These are phyloP conservation scores for Macrochelys suwanniensis DNA, from an alignment of 2,797 vertebrate genomes.

Conservation along the genomic window DNA sequence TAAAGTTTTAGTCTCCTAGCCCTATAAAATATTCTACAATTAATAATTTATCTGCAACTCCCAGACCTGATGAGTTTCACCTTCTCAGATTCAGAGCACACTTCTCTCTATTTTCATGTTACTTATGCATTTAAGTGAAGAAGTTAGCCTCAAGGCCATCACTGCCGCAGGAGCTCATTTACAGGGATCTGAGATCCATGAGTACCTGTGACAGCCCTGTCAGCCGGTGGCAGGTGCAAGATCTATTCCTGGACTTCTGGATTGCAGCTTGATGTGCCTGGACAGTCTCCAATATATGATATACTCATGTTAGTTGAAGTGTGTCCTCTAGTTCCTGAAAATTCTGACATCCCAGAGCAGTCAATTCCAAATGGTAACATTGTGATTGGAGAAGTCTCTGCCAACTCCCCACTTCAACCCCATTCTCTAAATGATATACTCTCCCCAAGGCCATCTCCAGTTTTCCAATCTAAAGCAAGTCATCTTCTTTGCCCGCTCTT, in stretches of 20 bases:
- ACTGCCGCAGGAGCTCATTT: neutral
- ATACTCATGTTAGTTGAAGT: neutral
- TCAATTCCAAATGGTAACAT: neutral
- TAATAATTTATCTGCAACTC: neutral
- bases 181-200: neutral
- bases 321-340: neutral
- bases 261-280: neutral
- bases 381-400: neutral
- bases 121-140: neutral
- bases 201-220: neutral
- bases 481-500: slow-evolving; percentile 58
- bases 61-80: neutral
- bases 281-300: neutral
- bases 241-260: neutral
- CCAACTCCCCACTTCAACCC: neutral
- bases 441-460: neutral
- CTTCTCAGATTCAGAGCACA: neutral
- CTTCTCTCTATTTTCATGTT: slow-evolving; percentile 41
- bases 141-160: neutral
- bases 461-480: slow-evolving; percentile 53
- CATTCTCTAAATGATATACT: neutral
- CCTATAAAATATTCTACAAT: neutral
- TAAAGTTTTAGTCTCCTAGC: neutral
- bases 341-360: neutral
- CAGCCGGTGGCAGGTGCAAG: neutral